These are phyloP conservation scores for Drosophila lowei DNA, from an alignment of 1,140 invertebrate species.

Conservation along the genomic window DNA sequence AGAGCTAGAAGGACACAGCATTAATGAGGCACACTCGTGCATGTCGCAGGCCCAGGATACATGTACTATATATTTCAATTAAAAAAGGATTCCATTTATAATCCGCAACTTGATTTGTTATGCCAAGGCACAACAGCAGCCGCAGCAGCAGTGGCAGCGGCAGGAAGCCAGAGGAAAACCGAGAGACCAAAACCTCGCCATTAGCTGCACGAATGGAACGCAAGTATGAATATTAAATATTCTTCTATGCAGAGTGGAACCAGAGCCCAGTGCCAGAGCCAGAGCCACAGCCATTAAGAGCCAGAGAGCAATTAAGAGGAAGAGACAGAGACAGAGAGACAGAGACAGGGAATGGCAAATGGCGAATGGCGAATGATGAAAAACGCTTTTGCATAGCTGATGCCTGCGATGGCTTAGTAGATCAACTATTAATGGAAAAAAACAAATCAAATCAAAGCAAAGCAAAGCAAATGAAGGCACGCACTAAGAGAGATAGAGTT, in stretches of 20 bases:
- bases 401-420: constrained; percentile 64
- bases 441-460: constrained; percentile 33
- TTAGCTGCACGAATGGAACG: constrained; percentile 73
- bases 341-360: constrained; percentile 22
- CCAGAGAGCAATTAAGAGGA: constrained; percentile 21
- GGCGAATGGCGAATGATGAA: constrained; percentile 56
- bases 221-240: constrained; percentile 79
- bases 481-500: constrained; percentile 18
- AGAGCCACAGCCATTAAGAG: too few relatives aligned
- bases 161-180: constrained; percentile 11
- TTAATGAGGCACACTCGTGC: constrained; percentile 66
- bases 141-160: constrained; percentile 11
- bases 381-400: constrained; percentile 75
- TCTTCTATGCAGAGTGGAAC: constrained; percentile 65
- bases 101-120: constrained; percentile 71
- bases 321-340: constrained; percentile 3
- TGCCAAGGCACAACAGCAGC: constrained; percentile 47
- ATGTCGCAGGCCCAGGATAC: constrained; percentile 38
- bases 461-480: constrained; percentile 46
- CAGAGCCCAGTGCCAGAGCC: constrained; percentile 1
- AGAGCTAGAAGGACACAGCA: constrained; percentile 7
- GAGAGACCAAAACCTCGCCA: constrained; percentile 50
- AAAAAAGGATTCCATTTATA: constrained; percentile 78
- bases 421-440: constrained; percentile 80
- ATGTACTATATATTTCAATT: constrained; percentile 72